phyloP scores from a whole-genome alignment of 2,888 invertebrate species.

The Spodoptera exigua region DNA sequence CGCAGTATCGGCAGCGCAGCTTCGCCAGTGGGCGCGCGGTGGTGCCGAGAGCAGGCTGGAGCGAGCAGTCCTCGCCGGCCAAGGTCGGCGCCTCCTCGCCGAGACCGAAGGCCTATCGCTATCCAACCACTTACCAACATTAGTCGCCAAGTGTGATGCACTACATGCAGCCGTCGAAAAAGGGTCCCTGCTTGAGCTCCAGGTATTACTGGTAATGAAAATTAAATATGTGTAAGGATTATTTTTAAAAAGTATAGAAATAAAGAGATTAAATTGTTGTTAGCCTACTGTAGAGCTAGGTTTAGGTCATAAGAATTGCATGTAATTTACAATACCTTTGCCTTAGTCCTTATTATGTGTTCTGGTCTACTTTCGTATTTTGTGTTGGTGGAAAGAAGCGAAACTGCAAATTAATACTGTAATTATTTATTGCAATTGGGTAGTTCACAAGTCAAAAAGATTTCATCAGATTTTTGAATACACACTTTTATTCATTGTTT shows the following conservation, averaged over 20 bases:
- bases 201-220: conserved; percentile 81
- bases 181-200: conserved; percentile 92
- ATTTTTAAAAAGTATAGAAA: background rate
- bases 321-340: too few relatives aligned
- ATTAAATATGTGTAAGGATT: background rate
- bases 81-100: conserved; percentile 79
- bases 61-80: conserved; percentile 83
- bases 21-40: conserved; percentile 80
- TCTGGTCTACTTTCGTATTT: too few relatives aligned
- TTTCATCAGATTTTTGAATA: too few relatives aligned
- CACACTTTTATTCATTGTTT: too few relatives aligned
- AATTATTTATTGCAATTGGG: too few relatives aligned
- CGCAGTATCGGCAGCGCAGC: conserved; percentile 73
- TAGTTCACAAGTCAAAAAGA: too few relatives aligned
- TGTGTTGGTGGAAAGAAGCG: too few relatives aligned
- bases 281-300: too few relatives aligned
- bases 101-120: conserved; percentile 75
- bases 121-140: conserved; percentile 85
- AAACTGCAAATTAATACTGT: too few relatives aligned
- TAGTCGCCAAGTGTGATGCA: conserved; percentile 93
- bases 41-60: conserved; percentile 81
- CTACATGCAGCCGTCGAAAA: conserved; percentile 93
- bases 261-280: background rate
- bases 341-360: too few relatives aligned
- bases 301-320: too few relatives aligned